A percentile compares a stretch with the other conserved stretches of the same genome.
phyloP scores from a whole-genome alignment of 1,140 invertebrate species.

The Calliopsis andreniformis region DNA sequence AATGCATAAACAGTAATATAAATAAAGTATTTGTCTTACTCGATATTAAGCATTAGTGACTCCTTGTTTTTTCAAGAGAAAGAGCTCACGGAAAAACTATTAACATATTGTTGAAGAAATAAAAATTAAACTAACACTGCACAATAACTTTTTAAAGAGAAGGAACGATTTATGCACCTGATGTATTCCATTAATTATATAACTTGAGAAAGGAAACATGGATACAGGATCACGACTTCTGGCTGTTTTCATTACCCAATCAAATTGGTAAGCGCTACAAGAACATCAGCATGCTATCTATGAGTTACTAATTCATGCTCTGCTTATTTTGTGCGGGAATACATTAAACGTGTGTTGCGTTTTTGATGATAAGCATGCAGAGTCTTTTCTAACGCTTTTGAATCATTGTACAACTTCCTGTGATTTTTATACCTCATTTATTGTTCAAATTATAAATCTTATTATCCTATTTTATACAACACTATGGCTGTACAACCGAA shows the following conservation, averaged over 20 bases:
- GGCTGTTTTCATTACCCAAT: conserved; percentile 8
- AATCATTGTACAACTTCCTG: neutral
- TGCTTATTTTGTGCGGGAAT: conserved; percentile 16
- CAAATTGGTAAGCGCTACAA: neutral
- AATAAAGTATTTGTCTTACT: too few species aligned
- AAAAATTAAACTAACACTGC: neutral
- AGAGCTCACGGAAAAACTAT: too few species aligned
- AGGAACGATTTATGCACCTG: neutral
- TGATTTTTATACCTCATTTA: neutral
- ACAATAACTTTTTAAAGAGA: neutral
- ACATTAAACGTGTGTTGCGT: neutral
- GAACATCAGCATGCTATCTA: neutral
- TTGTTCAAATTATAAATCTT: conserved; percentile 9
- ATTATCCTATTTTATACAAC: conserved; percentile 40
- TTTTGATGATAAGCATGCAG: too few species aligned
- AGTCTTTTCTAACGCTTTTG: neutral
- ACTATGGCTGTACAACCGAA: conserved; percentile 72
- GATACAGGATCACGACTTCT: neutral
- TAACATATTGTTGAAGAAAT: neutral
- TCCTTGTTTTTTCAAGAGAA: too few species aligned
- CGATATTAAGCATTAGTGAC: too few species aligned
- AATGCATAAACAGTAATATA: too few species aligned
- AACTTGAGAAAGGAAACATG: neutral
- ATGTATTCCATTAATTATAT: neutral
- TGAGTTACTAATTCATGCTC: neutral